These are phyloP conservation scores for Neoniphon sammara DNA, from an alignment of 2,797 vertebrate species.

Conservation along the genomic window DNA sequence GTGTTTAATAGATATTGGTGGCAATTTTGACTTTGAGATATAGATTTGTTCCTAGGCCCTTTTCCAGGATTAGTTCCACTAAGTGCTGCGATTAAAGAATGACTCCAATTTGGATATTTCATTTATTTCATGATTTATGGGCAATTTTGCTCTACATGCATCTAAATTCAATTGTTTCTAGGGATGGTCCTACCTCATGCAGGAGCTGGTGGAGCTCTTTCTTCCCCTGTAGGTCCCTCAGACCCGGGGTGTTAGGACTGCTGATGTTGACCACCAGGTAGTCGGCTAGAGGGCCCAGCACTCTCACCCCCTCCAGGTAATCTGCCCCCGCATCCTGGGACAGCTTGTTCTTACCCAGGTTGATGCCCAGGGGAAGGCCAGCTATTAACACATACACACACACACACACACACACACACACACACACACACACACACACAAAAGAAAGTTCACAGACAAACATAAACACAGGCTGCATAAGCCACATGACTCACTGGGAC, in stretches of 20 bases:
- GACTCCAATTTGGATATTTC: too few relatives aligned
- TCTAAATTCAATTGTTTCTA: neutral
- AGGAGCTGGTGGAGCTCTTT: slow-evolving; percentile 87
- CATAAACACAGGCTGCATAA: slow-evolving; percentile 49
- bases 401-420: neutral
- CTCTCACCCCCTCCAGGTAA: slow-evolving; percentile 87
- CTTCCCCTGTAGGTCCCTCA: slow-evolving; percentile 90
- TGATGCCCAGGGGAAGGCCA: slow-evolving; percentile 93
- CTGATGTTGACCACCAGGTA: slow-evolving; percentile 97
- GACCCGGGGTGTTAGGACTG: slow-evolving; percentile 93
- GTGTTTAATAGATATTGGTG: too few relatives aligned
- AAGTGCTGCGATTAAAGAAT: too few relatives aligned
- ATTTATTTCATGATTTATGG: too few relatives aligned
- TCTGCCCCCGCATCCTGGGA: slow-evolving; percentile 88
- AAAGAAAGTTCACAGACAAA: slow-evolving; percentile 30
- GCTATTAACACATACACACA: slow-evolving; percentile 73
- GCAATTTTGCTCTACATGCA: too few relatives aligned
- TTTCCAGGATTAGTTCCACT: too few relatives aligned
- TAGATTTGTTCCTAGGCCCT: too few relatives aligned
- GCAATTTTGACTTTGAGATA: too few relatives aligned
- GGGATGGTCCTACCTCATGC: slow-evolving; percentile 78
- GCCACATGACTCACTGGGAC: slow-evolving; percentile 57
- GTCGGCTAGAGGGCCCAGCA: slow-evolving; percentile 91
- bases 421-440: slow-evolving; percentile 23
- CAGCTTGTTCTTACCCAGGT: slow-evolving; percentile 96